phyloP scores from a whole-genome alignment of 1,140 invertebrate species.

The Psilanteris sp. region DNA sequence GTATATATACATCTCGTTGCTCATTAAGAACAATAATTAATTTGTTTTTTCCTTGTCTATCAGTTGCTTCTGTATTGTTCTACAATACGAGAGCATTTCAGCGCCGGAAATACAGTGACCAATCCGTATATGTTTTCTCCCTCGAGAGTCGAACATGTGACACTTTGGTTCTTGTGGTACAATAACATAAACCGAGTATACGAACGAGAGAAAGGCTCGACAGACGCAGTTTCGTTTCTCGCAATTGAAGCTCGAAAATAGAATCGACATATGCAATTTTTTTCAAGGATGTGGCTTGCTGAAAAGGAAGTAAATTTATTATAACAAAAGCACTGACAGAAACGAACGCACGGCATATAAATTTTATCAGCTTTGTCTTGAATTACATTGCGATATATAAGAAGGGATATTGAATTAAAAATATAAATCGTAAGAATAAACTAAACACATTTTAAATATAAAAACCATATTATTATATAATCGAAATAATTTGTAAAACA shows the following conservation, averaged over 20 bases:
- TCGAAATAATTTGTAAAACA: too few species aligned
- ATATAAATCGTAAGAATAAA: too few species aligned
- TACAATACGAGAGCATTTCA: conserved; percentile 7
- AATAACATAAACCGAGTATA: conserved; percentile 25
- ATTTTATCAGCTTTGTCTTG: too few species aligned
- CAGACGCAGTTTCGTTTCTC: conserved; percentile 36
- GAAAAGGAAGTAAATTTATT: conserved; percentile 25
- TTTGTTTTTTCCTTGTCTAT: too few species aligned
- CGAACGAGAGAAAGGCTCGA: conserved; percentile 27
- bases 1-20: too few species aligned
- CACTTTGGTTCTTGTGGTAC: conserved; percentile 40
- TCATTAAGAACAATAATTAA: conserved; percentile 1
- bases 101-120: conserved; percentile 45
- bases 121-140: conserved; percentile 28
- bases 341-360: too few species aligned
- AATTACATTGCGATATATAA: too few species aligned
- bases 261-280: too few species aligned
- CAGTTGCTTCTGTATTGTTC: conserved; percentile 9
- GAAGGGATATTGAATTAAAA: too few species aligned
- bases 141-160: conserved; percentile 17
- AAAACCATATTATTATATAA: too few species aligned
- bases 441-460: too few species aligned
- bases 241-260: conserved; percentile 44
- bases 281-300: conserved; percentile 13
- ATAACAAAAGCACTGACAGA: conserved; percentile 9